Evolutionary conservation across 2,113 vertebrate species (phyloP).

Genomic region (Tinamus guttatus): DNA sequence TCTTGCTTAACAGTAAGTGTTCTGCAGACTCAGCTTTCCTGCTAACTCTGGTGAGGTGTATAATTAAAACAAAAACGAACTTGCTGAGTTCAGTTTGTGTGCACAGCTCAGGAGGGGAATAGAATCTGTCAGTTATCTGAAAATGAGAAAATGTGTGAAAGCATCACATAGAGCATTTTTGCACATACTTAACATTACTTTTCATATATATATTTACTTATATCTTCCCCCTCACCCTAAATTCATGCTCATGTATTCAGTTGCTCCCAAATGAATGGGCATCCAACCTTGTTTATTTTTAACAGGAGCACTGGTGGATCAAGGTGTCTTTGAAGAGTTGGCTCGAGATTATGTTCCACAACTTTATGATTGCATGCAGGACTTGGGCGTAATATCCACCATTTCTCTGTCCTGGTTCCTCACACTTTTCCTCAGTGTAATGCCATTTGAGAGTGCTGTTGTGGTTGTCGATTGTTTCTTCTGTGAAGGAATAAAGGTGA

Average conservation of each 20-base stretch:
- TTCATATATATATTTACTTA: not conserved
- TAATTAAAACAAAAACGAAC: not conserved
- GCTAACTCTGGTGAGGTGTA: not conserved
- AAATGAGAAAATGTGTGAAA: not conserved
- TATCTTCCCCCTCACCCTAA: not conserved
- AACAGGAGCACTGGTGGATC: constrained; percentile 94
- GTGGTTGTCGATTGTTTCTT: constrained; percentile 99
- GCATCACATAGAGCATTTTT: not conserved
- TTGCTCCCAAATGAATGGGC: not conserved
- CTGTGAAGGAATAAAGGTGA: constrained; percentile 98
- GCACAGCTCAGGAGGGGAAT: not conserved
- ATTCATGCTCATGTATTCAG: not conserved
- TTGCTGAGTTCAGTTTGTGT: not conserved
- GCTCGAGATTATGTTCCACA: constrained; percentile 94
- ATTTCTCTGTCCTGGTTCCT: constrained; percentile 99
- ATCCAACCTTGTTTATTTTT: not conserved
- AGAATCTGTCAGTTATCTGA: not conserved
- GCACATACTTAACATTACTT: not conserved
- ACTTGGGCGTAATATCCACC: constrained; percentile 96
- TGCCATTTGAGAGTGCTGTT: constrained; percentile 98
- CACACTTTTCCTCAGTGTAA: constrained; percentile 97
- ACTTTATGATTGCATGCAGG: constrained; percentile 99
- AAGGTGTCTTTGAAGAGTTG: constrained; percentile 97
- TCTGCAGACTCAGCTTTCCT: not conserved
- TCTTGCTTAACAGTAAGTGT: not conserved